Evolutionary conservation across 2,113 vertebrate genomes (phyloP), one percentile per base, ranked within the genome.

Genomic region (Ramphastos sulfuratus): DNA sequence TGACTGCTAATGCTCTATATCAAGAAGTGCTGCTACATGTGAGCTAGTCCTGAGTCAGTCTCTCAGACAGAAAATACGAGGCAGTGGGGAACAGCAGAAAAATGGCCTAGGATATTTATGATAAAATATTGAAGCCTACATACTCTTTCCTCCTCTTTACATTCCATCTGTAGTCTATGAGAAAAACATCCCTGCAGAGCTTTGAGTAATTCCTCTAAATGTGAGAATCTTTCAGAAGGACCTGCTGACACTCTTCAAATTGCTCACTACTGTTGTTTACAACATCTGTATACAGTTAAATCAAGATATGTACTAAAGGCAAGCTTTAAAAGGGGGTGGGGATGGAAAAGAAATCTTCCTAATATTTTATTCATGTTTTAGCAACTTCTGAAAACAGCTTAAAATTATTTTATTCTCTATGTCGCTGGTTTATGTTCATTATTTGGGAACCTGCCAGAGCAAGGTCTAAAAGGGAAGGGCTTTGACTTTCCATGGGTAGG

Each of bases 311-410:
- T 39, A 60, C 65, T 50, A 86, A 91, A 60, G 27, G 52, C 15
- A 48, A 81, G 31, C 9, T 12, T 75, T 81, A n/a, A 77, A 91
- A 85, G 12, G 48, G 20, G 20, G 48, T 50, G 48, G 19, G 20
- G 48, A 12, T 17, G 23, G 50, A 12, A 42, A 4, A 39, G 4
- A 44, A 77, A 72, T 31, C 16, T 75, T 87, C 44, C 44, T 64
- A 72, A n/a, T 74, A 92, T 61, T 92, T 90, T 80, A 61, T 83
- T 93, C 20, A 30, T 44, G 23, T 60, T 82, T 94, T 65, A 72
- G 37, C 54, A 90, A 70, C 15, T 50, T 65, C 35, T 81, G 55
- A 65, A 92, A 92, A 39, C 9, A 35, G 18, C 23, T 93, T 94
- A 55, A 65, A n/a, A 60, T 67, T 33, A 21, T 66, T 83, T 71